These are phyloP conservation scores for Rhodeus uyekii DNA, from an alignment of 2,797 vertebrate genomes.

Conservation along the genomic window DNA sequence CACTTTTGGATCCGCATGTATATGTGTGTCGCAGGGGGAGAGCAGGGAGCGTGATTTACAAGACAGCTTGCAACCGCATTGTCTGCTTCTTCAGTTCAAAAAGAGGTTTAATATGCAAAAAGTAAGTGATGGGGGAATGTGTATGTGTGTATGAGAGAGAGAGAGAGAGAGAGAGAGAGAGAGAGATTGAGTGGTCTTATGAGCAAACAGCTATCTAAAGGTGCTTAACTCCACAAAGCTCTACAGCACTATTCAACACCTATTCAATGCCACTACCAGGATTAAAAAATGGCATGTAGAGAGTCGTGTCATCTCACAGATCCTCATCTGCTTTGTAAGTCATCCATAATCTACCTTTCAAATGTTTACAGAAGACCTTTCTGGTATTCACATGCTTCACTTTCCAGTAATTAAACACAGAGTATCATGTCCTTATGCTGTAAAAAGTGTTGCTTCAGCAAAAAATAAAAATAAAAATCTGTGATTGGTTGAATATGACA, in stretches of 20 bases:
- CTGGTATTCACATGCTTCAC: constrained; percentile 21
- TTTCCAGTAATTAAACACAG: constrained; percentile 3
- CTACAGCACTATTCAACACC: constrained; percentile 32
- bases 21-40: constrained; percentile 5
- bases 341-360: constrained; percentile 19
- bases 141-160: neutral
- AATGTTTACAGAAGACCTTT: constrained; percentile 34
- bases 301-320: constrained; percentile 27
- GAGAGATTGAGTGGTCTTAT: constrained; percentile 39
- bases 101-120: constrained; percentile 50
- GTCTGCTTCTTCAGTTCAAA: constrained; percentile 39
- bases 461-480: neutral
- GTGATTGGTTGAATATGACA: neutral
- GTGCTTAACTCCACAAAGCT: constrained; percentile 50
- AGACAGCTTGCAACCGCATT: constrained; percentile 45
- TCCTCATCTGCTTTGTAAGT: constrained; percentile 32
- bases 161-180: constrained; percentile 24
- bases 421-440: neutral
- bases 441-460: neutral
- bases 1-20: constrained; percentile 35
- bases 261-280: constrained; percentile 37
- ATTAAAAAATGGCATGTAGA: constrained; percentile 38
- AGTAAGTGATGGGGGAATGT: constrained; percentile 29
- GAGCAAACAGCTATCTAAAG: constrained; percentile 39
- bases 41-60: constrained; percentile 42